Evolutionary conservation across 2,888 invertebrate genomes (phyloP).

Genomic region (Lycaena phlaeas): DNA sequence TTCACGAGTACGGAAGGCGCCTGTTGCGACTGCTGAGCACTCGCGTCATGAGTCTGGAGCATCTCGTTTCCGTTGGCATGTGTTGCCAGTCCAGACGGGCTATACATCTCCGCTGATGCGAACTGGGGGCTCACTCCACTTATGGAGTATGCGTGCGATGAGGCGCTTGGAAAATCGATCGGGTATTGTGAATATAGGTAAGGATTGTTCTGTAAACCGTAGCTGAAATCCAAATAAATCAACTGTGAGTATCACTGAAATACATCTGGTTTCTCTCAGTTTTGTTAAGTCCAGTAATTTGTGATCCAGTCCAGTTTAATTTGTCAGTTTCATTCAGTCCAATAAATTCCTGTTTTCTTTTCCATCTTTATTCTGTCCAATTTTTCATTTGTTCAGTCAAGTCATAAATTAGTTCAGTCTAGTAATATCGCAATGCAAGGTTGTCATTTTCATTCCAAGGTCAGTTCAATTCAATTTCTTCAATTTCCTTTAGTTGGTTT

Average conservation of each 20-base stretch:
- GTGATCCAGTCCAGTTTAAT: constrained; percentile 11
- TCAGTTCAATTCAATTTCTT: neutral
- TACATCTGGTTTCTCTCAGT: too few relatives aligned
- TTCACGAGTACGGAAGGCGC: constrained; percentile 54
- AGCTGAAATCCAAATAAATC: constrained; percentile 59
- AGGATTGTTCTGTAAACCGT: constrained; percentile 66
- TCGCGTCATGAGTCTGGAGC: constrained; percentile 55
- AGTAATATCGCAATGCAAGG: neutral
- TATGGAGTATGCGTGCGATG: constrained; percentile 69
- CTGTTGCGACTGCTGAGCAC: constrained; percentile 70
- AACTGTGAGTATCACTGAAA: constrained; percentile 17
- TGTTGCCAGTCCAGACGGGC: constrained; percentile 50
- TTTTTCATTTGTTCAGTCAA: too few relatives aligned
- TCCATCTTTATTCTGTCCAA: too few relatives aligned
- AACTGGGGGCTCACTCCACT: constrained; percentile 65
- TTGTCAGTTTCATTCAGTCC: constrained; percentile 11
- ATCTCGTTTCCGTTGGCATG: constrained; percentile 55
- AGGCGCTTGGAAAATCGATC: constrained; percentile 68
- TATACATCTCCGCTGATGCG: constrained; percentile 62
- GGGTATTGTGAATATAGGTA: constrained; percentile 70
- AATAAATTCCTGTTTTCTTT: too few relatives aligned
- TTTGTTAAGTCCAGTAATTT: neutral
- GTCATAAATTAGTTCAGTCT: neutral
- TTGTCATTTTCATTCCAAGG: neutral
- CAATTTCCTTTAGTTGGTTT: neutral